These are phyloP conservation scores for Mormyrus iriodes DNA, from an alignment of 2,113 vertebrate species.

Conservation along the genomic window DNA sequence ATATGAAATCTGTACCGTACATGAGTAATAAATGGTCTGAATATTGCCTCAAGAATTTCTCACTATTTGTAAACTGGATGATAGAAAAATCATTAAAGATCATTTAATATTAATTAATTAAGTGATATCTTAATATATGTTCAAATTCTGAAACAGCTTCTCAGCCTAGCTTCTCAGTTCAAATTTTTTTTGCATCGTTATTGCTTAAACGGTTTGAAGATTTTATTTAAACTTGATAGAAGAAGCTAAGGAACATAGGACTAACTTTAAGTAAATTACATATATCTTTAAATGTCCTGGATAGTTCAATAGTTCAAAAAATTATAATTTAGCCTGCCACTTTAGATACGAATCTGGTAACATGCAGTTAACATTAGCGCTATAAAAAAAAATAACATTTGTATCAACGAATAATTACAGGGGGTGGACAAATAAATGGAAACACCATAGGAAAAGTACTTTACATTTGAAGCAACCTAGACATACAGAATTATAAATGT, in stretches of 20 bases:
- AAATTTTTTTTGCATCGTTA: neutral
- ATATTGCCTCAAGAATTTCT: neutral
- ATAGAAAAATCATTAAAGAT: neutral
- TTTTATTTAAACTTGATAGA: neutral
- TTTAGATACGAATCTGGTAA: neutral
- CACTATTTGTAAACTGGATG: neutral
- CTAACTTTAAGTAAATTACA: neutral
- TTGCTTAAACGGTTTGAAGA: neutral
- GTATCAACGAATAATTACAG: neutral
- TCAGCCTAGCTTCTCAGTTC: neutral
- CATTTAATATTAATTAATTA: too few species aligned
- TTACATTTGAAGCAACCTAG: neutral
- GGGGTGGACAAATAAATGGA: neutral
- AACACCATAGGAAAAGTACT: neutral
- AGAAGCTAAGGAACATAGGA: neutral
- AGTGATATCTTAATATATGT: neutral
- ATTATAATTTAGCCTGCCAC: neutral
- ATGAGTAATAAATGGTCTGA: neutral
- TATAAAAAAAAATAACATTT: neutral
- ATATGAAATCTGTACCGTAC: neutral
- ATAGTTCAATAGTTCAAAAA: neutral
- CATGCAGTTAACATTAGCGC: neutral
- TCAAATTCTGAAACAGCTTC: neutral
- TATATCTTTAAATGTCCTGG: neutral
- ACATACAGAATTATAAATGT: neutral